phyloP scores from a whole-genome alignment of 2,888 invertebrate species.

The Lycaena phlaeas region DNA sequence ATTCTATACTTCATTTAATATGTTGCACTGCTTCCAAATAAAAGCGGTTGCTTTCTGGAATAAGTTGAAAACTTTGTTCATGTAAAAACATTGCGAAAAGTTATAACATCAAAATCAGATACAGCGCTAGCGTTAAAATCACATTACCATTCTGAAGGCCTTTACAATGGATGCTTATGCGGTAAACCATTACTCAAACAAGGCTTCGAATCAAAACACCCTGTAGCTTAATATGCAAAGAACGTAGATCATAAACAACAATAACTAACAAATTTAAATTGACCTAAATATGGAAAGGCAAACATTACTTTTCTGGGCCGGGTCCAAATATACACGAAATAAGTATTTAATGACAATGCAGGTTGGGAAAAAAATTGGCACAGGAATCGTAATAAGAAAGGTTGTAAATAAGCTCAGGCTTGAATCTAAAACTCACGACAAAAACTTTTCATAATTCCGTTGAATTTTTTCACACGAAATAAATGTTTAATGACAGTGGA shows the following conservation, averaged over 20 bases:
- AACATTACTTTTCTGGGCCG: slow-evolving; percentile 41
- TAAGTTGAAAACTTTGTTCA: too few species aligned
- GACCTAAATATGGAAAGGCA: slow-evolving; percentile 44
- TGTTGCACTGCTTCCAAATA: too few species aligned
- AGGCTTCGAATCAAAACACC: slow-evolving; percentile 8
- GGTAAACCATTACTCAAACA: slow-evolving; percentile 7
- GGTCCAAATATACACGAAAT: slow-evolving; percentile 38
- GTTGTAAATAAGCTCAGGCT: too few species aligned
- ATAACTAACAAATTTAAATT: slow-evolving; percentile 31
- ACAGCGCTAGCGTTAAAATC: slow-evolving; percentile 1
- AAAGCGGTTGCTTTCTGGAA: too few species aligned
- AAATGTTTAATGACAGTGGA: too few species aligned
- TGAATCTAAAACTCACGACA: too few species aligned
- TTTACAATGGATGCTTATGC: background rate
- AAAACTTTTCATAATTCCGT: too few species aligned
- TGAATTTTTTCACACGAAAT: background rate
- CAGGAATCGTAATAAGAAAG: too few species aligned
- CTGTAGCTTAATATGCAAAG: slow-evolving; percentile 12
- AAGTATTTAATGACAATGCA: slow-evolving; percentile 31
- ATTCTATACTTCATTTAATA: too few species aligned
- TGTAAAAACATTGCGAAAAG: background rate
- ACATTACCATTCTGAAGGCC: background rate
- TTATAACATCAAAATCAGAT: background rate
- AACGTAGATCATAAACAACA: slow-evolving; percentile 28
- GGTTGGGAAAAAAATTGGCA: background rate